Evolutionary conservation across 2,797 vertebrate genomes (phyloP), one percentile per base, ranked within the genome.

Genomic region (Crax fasciolata): DNA sequence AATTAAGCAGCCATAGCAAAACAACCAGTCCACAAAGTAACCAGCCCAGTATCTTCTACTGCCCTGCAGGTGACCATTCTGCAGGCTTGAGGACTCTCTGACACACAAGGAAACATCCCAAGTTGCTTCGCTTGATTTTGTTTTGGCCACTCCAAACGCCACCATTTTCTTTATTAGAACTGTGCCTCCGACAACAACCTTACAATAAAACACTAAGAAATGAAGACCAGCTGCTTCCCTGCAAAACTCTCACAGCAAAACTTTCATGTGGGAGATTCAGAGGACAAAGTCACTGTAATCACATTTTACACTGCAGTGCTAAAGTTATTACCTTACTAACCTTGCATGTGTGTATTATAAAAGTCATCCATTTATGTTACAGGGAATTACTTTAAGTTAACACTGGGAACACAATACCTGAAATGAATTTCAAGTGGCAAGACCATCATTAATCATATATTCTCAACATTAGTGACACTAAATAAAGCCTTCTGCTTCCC

Each of bases 361-460:
- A 98, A 98, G 97, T 89, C 97, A 98, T 96, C 94, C 95, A 98
- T 98, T 97, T 97, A 97, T 96, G 96, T 97, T 97, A 95, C 84
- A 97, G 96, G 73, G 89, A 98, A 98, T 97, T 96, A 97, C 96
- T 96, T 62, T 76, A 87, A 83, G 84, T 94, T 96, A 97, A 97
- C 93, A 92, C 67, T 89, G 90, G 89, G 91, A 98, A 97, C 81
- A 87, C 58, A 96, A 90, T 86, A 97, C 95, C 96, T 97, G 96
- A 97, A 97, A 94, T 94, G 84, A 97, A 98, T 98, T 94, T 95
- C 95, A 98, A 97, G 95, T 92, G 96, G 97, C 95, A 97, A 96
- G 92, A 58, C 86, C 82, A 92, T 97, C 97, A 97, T 98, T 98
- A 98, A 98, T 98, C 97, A 97, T 96, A 88, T 93, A 96, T 98